phyloP scores from a whole-genome alignment of 2,797 vertebrate species.

The Graptemys geographica region DNA sequence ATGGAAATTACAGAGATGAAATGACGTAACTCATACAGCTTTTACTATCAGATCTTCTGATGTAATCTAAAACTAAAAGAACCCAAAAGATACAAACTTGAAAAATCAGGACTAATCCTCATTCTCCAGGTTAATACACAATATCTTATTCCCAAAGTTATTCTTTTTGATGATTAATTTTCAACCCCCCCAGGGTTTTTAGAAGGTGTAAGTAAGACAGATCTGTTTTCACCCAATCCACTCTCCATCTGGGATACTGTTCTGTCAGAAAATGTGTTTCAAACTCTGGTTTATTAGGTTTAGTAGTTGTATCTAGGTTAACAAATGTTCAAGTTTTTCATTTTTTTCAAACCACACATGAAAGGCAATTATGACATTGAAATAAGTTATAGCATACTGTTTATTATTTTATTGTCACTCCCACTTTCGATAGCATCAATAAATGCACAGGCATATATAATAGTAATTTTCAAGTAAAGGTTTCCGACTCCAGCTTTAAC shows the following conservation, averaged over 20 bases:
- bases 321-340: not conserved
- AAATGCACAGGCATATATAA: not conserved
- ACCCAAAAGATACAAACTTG: not conserved
- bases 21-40: not conserved
- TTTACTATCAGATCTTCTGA: not conserved
- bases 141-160: not conserved
- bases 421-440: not conserved
- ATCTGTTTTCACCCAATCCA: not conserved
- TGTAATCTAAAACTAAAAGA: not conserved
- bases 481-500: not conserved
- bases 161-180: not conserved
- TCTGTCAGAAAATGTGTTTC: not conserved
- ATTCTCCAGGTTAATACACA: not conserved
- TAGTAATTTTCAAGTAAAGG: not conserved
- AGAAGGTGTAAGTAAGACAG: not conserved
- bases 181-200: not conserved
- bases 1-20: not conserved
- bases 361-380: not conserved
- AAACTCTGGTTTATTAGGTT: not conserved
- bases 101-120: not conserved
- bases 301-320: not conserved
- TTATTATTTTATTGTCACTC: not conserved
- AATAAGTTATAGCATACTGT: not conserved
- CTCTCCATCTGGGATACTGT: not conserved
- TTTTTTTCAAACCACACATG: not conserved